phyloP scores from a whole-genome alignment of 2,113 vertebrate species.

The Eleginops maclovinus region DNA sequence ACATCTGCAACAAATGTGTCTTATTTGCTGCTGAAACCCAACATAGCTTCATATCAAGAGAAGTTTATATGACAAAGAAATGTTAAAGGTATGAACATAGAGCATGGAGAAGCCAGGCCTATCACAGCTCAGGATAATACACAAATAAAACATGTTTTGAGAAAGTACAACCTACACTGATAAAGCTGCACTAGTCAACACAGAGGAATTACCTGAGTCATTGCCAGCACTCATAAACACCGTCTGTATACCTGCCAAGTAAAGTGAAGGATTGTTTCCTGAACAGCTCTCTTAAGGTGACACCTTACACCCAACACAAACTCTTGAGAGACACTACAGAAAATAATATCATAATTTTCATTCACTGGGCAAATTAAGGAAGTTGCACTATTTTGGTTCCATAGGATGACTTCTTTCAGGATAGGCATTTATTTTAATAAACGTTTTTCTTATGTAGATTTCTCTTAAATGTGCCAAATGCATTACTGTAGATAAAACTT shows the following conservation, averaged over 20 bases:
- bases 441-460: too few relatives aligned
- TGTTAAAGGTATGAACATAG: neutral
- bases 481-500: too few relatives aligned
- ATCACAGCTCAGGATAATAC: neutral
- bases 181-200: neutral
- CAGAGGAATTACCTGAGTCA: constrained; percentile 1
- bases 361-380: too few relatives aligned
- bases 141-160: neutral
- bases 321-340: too few relatives aligned
- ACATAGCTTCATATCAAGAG: neutral
- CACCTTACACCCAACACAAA: too few relatives aligned
- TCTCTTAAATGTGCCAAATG: too few relatives aligned
- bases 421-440: too few relatives aligned
- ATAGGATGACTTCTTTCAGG: too few relatives aligned
- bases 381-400: too few relatives aligned
- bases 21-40: neutral
- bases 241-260: constrained; percentile 1
- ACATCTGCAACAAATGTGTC: neutral
- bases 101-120: neutral
- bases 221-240: constrained; percentile 2
- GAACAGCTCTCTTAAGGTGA: neutral
- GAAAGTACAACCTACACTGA: neutral
- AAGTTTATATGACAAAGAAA: neutral
- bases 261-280: constrained; percentile 8
- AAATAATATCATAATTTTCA: too few relatives aligned